Evolutionary conservation across 1,140 invertebrate genomes (phyloP).

Genomic region (Bicyclus anynana): DNA sequence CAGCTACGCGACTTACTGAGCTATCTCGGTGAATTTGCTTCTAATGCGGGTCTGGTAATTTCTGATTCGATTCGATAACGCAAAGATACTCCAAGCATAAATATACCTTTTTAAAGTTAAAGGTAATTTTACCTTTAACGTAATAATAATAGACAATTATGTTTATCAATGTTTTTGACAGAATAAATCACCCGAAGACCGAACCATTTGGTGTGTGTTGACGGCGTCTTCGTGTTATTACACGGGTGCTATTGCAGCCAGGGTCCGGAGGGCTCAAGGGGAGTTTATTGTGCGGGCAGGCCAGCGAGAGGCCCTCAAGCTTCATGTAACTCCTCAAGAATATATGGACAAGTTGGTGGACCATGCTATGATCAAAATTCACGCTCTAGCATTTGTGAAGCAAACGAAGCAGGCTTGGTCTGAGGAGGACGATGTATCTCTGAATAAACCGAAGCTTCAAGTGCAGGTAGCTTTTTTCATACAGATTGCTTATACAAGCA

Average conservation of each 20-base stretch:
- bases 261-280: slow-evolving; percentile 80
- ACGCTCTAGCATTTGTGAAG: slow-evolving; percentile 81
- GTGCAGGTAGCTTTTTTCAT: slow-evolving; percentile 65
- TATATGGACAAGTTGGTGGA: slow-evolving; percentile 84
- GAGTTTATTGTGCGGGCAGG: slow-evolving; percentile 78
- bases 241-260: slow-evolving; percentile 82
- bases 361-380: slow-evolving; percentile 83
- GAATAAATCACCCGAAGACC: slow-evolving; percentile 81
- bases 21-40: too few relatives aligned
- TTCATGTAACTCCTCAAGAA: slow-evolving; percentile 78
- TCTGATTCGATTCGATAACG: too few relatives aligned
- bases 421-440: slow-evolving; percentile 83
- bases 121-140: too few relatives aligned
- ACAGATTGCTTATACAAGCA: too few relatives aligned
- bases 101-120: too few relatives aligned
- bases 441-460: slow-evolving; percentile 80
- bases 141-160: not conserved
- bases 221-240: slow-evolving; percentile 82
- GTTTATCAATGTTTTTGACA: slow-evolving; percentile 32
- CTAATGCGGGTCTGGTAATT: too few relatives aligned
- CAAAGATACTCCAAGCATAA: too few relatives aligned
- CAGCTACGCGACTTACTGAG: too few relatives aligned
- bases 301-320: slow-evolving; percentile 75
- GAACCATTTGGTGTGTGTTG: slow-evolving; percentile 81
- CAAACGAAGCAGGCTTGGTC: slow-evolving; percentile 84